phyloP scores from a whole-genome alignment of 2,113 vertebrate species.

The Platichthys flesus region DNA sequence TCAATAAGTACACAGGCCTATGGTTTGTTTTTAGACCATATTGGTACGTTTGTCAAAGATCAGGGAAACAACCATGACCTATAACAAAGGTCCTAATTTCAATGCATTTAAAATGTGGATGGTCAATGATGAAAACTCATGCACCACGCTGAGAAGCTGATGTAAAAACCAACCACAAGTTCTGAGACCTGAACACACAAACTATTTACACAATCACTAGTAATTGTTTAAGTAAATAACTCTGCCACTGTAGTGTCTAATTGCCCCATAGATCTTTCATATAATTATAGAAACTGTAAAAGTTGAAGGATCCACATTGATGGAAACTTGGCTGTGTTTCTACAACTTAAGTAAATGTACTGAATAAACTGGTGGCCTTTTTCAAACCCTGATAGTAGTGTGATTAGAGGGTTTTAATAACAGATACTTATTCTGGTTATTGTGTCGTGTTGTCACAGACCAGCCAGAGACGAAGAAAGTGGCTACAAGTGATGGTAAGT shows the following conservation, averaged over 20 bases:
- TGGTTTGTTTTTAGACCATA: too few relatives aligned
- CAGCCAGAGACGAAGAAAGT: slow-evolving; percentile 99
- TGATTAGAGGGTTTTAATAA: not conserved
- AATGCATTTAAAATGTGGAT: not conserved
- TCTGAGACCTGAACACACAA: not conserved
- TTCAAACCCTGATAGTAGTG: not conserved
- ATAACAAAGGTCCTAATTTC: too few relatives aligned
- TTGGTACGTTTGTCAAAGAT: too few relatives aligned
- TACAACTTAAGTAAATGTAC: not conserved
- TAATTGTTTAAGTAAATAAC: too few relatives aligned
- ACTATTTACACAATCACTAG: too few relatives aligned
- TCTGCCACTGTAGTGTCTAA: too few relatives aligned
- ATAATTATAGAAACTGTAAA: too few relatives aligned
- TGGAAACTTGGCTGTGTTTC: not conserved
- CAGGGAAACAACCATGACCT: too few relatives aligned
- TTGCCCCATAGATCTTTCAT: too few relatives aligned
- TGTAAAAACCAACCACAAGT: not conserved
- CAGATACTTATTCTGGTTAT: slow-evolving; percentile 36
- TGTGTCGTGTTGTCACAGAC: slow-evolving; percentile 82
- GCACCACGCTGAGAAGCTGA: not conserved
- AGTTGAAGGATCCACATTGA: too few relatives aligned
- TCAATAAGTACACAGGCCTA: too few relatives aligned
- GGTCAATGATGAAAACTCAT: not conserved
- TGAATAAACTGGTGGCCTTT: not conserved
- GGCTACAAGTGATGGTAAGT: slow-evolving; percentile 97